Conservation (phyloP, 2,113 vertebrate species). For the Puntigrus tetrazona region DNA sequence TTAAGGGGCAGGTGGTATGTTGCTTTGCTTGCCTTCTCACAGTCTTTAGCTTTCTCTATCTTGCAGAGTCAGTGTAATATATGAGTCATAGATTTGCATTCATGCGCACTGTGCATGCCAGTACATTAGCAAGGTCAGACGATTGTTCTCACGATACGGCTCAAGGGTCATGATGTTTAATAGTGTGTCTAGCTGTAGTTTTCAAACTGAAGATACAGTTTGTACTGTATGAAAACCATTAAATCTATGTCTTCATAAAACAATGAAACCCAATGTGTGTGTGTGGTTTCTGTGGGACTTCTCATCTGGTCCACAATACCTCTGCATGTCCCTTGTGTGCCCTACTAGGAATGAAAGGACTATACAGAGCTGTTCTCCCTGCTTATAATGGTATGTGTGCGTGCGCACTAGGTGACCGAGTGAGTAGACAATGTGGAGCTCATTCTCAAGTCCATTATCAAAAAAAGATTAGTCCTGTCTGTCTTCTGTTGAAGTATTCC, state of each 20-base stretch:
- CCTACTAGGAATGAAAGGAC: conserved; percentile 29
- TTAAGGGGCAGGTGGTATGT: background rate
- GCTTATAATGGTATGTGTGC: conserved; percentile 14
- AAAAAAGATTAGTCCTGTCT: conserved; percentile 52
- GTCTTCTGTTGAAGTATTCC: conserved; percentile 55
- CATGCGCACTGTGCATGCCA: background rate
- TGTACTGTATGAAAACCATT: background rate
- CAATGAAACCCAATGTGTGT: conserved; percentile 17
- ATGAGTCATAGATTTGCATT: background rate
- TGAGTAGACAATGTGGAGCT: conserved; percentile 49
- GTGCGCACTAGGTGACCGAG: conserved; percentile 31
- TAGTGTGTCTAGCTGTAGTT: background rate
- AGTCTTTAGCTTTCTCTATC: background rate
- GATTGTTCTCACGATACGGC: background rate
- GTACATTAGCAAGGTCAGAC: background rate
- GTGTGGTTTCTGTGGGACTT: conserved; percentile 39
- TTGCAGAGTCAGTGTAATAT: background rate
- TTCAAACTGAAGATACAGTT: background rate
- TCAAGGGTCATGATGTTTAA: background rate
- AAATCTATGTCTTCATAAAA: background rate
- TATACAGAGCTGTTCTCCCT: conserved; percentile 8
- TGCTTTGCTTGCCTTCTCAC: background rate
- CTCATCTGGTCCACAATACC: conserved; percentile 49
- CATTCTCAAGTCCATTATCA: conserved; percentile 62
- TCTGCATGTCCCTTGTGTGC: conserved; percentile 36